These are phyloP conservation scores for Bolinopsis microptera DNA, from an alignment of 37 sponge, comb jelly and placozoan species.

Conservation along the genomic window DNA sequence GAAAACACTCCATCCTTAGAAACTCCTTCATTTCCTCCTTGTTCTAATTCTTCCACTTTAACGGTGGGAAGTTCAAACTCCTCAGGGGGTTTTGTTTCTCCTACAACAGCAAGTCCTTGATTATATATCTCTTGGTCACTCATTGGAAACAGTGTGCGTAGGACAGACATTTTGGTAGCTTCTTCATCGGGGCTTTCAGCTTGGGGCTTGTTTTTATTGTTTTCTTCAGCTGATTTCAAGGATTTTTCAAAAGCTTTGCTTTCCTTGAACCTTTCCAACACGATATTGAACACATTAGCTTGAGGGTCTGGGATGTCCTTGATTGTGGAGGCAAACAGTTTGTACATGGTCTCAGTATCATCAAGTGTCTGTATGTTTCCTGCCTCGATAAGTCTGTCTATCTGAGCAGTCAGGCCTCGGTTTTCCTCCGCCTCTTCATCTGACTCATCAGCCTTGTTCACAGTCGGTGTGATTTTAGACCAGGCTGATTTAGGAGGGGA, in stretches of 20 bases:
- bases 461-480: slow-evolving; percentile 1
- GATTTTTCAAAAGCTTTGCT: background rate
- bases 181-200: background rate
- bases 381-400: slow-evolving; percentile 30
- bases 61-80: slow-evolving; percentile 10
- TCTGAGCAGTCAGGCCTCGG: background rate
- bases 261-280: slow-evolving; percentile 32
- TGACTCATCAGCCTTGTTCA: background rate
- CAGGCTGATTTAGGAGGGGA: slow-evolving; percentile 54
- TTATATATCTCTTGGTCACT: slow-evolving; percentile 60
- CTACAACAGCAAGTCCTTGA: slow-evolving; percentile 7
- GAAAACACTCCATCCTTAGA: background rate
- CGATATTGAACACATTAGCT: slow-evolving; percentile 62
- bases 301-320: background rate
- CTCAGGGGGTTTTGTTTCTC: slow-evolving; percentile 30
- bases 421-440: slow-evolving; percentile 28
- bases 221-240: background rate
- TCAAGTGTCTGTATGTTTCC: slow-evolving; percentile 18
- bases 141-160: background rate
- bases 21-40: background rate
- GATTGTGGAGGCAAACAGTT: slow-evolving; percentile 1
- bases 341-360: slow-evolving; percentile 44
- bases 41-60: background rate
- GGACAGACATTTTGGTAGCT: background rate
- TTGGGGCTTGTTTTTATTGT: background rate